phyloP scores from a whole-genome alignment of 2,113 vertebrate genomes.

The Callipepla squamata region DNA sequence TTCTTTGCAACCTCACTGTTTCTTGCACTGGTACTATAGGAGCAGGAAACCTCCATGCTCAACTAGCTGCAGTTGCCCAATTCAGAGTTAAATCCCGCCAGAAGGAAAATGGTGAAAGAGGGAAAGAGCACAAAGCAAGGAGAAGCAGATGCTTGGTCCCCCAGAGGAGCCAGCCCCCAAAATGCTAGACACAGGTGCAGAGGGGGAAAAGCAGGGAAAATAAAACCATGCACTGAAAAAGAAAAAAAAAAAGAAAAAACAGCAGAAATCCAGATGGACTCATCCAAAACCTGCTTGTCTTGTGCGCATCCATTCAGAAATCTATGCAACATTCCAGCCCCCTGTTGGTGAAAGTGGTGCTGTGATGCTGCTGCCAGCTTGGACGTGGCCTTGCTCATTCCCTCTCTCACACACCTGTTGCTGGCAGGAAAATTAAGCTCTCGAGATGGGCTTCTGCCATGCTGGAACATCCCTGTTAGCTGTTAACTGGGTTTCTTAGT shows the following conservation, averaged over 20 bases:
- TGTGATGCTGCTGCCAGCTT: background rate
- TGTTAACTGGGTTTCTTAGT: background rate
- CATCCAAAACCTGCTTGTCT: background rate
- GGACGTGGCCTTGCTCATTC: background rate
- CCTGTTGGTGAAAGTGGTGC: background rate
- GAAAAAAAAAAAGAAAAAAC: background rate
- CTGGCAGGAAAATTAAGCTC: background rate
- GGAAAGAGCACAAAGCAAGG: background rate
- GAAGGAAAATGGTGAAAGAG: background rate
- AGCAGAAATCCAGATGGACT: constrained; percentile 62
- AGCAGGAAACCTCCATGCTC: fast-evolving
- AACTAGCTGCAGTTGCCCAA: background rate
- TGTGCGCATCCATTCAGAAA: background rate
- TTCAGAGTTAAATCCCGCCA: background rate
- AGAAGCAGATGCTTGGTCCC: background rate
- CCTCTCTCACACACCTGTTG: background rate
- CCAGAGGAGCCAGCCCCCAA: background rate
- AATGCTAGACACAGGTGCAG: background rate
- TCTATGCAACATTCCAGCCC: too few species aligned
- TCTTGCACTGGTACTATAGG: fast-evolving
- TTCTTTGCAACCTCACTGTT: background rate
- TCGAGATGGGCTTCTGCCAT: background rate
- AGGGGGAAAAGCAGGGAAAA: background rate
- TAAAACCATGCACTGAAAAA: background rate
- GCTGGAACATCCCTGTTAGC: background rate